phyloP scores from a whole-genome alignment of 2,113 vertebrate species.

The Tautogolabrus adspersus region DNA sequence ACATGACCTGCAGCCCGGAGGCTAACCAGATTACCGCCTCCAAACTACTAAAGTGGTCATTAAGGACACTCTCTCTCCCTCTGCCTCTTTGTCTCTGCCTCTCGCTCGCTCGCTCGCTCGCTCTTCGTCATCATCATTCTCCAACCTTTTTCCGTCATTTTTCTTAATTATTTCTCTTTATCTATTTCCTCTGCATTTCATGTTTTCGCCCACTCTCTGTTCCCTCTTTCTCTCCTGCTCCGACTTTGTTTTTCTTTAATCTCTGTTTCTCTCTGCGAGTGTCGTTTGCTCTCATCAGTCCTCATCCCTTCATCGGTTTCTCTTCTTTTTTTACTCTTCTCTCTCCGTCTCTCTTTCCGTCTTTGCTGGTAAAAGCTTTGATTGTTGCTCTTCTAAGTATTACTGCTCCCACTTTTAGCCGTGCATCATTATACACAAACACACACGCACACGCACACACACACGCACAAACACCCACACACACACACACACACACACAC shows the following conservation, averaged over 20 bases:
- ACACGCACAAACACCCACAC: slow-evolving; percentile 20
- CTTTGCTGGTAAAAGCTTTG: slow-evolving; percentile 49
- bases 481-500: slow-evolving; percentile 17
- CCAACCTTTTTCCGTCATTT: slow-evolving; percentile 50
- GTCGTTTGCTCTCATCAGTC: slow-evolving; percentile 4
- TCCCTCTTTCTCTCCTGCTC: slow-evolving; percentile 4
- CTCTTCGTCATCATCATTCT: slow-evolving; percentile 53
- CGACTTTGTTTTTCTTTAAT: slow-evolving; percentile 16
- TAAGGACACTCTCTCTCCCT: slow-evolving; percentile 76
- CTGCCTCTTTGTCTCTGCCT: slow-evolving; percentile 50
- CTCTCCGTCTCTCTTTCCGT: slow-evolving; percentile 1
- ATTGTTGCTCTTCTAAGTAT: slow-evolving; percentile 34
- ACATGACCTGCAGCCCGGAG: slow-evolving; percentile 83
- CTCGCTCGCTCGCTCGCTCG: slow-evolving; percentile 17
- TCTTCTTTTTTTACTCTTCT: neutral
- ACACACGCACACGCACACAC: neutral
- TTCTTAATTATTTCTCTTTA: slow-evolving; percentile 68
- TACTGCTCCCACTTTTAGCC: slow-evolving; percentile 20
- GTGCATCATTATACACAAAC: slow-evolving; percentile 32
- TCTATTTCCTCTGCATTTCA: slow-evolving; percentile 49
- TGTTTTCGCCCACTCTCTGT: slow-evolving; percentile 22
- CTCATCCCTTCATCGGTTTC: slow-evolving; percentile 7
- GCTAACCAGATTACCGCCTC: slow-evolving; percentile 83
- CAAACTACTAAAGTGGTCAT: slow-evolving; percentile 87
- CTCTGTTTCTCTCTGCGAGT: slow-evolving; percentile 11